Conservation (phyloP, 2,888 invertebrate species). For the Carabus problematicus region DNA sequence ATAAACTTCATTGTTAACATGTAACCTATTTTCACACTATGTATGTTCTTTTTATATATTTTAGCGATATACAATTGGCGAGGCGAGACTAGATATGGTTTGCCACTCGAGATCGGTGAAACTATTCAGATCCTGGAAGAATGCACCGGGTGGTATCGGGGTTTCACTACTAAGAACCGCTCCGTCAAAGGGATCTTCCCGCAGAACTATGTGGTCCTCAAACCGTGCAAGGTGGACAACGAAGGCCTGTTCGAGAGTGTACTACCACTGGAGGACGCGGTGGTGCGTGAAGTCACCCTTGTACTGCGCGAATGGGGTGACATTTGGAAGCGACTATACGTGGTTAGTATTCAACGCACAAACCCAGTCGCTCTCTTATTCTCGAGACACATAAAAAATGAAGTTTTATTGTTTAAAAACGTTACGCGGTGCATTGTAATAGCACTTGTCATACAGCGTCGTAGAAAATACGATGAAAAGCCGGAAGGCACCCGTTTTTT, state of each 20-base stretch:
- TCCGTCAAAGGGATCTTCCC: slow-evolving; percentile 79
- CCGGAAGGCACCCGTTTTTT: no score
- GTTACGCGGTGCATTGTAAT: no score
- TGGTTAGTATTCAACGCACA: slow-evolving; percentile 68
- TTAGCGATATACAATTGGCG: slow-evolving; percentile 91
- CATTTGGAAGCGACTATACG: slow-evolving; percentile 90
- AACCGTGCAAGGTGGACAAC: slow-evolving; percentile 80
- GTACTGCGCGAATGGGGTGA: slow-evolving; percentile 93
- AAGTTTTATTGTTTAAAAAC: no score
- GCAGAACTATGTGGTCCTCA: slow-evolving; percentile 79
- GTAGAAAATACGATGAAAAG: no score
- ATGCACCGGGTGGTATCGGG: slow-evolving; percentile 89
- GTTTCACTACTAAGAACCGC: slow-evolving; percentile 79
- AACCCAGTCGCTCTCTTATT: neutral
- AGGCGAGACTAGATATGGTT: slow-evolving; percentile 79
- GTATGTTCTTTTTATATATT: no score
- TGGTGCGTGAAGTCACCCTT: slow-evolving; percentile 89
- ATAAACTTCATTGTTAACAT: no score
- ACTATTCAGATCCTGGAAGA: slow-evolving; percentile 92
- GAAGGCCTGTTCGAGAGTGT: slow-evolving; percentile 77
- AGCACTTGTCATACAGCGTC: no score
- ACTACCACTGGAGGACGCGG: slow-evolving; percentile 82
- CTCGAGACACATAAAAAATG: no score
- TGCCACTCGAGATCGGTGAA: slow-evolving; percentile 90
- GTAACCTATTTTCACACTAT: no score